phyloP scores from a whole-genome alignment of 1,140 invertebrate species.

The Wiebesia pumilae region DNA sequence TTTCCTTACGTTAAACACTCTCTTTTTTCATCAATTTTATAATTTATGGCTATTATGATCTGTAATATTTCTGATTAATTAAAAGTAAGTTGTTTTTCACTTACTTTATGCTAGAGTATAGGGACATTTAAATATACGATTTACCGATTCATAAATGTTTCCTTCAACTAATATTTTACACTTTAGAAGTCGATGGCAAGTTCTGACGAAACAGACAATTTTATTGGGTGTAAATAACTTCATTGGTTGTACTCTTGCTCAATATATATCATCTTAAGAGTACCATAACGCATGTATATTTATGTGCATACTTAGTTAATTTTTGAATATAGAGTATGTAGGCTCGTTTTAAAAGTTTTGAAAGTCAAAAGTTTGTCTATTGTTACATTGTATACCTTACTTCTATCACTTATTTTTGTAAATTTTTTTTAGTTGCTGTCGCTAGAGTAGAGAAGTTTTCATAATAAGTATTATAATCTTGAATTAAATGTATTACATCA shows the following conservation, averaged over 20 bases:
- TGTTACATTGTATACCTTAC: background rate
- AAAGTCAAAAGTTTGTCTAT: background rate
- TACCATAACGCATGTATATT: background rate
- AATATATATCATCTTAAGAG: background rate
- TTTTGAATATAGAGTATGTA: background rate
- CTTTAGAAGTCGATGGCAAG: background rate
- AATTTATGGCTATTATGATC: too few species aligned
- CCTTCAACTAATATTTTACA: background rate
- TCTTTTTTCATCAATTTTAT: too few species aligned
- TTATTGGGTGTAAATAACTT: background rate
- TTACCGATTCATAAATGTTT: too few species aligned
- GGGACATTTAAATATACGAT: too few species aligned
- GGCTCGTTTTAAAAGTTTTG: background rate
- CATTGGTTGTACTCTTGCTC: background rate
- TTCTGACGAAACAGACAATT: background rate
- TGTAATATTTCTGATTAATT: too few species aligned
- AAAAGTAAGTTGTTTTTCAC: too few species aligned
- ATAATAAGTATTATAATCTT: background rate
- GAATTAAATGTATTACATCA: background rate
- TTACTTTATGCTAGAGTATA: too few species aligned
- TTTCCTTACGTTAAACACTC: too few species aligned
- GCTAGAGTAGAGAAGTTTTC: background rate
- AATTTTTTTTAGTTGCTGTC: background rate
- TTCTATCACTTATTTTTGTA: background rate
- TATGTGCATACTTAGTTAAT: background rate